Percentiles rank a stretch among this genome's conserved stretches.
Conservation (phyloP, 37 sponge, comb jelly and placozoan genomes). For the Petrosia ficiformis region DNA sequence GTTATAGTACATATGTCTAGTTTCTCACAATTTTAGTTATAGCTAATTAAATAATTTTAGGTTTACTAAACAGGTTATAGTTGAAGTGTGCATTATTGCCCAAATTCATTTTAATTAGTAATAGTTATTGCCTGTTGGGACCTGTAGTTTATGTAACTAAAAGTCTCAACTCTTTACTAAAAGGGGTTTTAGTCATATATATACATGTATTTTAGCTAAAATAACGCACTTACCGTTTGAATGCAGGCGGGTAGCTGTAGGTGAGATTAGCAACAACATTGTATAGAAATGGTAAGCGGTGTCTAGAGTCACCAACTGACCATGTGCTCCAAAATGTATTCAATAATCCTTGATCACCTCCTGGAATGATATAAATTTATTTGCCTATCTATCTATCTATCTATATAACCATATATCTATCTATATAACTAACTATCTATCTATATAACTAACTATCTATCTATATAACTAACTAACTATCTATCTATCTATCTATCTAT, state of each 20-base stretch:
- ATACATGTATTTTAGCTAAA: background rate
- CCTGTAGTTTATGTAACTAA: too few species aligned
- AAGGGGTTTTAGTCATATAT: too few species aligned
- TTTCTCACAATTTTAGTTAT: too few species aligned
- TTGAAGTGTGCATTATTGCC: too few species aligned
- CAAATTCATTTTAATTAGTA: too few species aligned
- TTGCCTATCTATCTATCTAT: background rate
- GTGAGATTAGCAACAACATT: constrained; percentile 84
- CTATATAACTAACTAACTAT: too few species aligned
- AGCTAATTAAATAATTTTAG: too few species aligned
- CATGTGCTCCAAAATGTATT: constrained; percentile 92
- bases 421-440: background rate
- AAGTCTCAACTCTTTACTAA: too few species aligned
- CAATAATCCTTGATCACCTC: constrained; percentile 96
- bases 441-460: background rate
- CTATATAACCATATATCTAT: background rate
- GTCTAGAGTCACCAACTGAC: constrained; percentile 76
- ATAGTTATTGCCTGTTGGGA: too few species aligned
- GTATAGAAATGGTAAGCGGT: constrained; percentile 89
- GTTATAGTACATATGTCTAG: too few species aligned
- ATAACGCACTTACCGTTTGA: constrained; percentile 41
- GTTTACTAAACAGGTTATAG: too few species aligned
- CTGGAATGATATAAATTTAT: constrained; percentile 28
- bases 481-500: too few species aligned
- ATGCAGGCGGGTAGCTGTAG: constrained; percentile 92